Base-by-base conservation (phyloP, 2,888 invertebrate species). In the Erebia epiphron region DNA sequence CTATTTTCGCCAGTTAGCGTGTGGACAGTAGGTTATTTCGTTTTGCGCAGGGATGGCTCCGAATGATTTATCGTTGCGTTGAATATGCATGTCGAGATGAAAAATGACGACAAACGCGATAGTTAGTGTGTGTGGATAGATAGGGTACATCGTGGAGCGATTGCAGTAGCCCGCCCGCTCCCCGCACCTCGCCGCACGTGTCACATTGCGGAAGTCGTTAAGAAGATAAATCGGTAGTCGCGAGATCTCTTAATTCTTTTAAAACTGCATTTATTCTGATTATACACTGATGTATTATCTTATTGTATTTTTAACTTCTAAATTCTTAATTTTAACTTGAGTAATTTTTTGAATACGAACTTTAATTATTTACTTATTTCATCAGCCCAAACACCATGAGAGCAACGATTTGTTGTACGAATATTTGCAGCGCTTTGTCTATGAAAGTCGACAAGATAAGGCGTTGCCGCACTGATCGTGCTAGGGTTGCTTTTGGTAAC, bases 51-150 rank as follows among this genome's bases (percentile, higher is more conserved):
- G 85, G 86, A 87, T 87, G 82, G 86, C 85, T 84, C 80, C 76
- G 82, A 85, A 87, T 93, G 92, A 93, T 93, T 91, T 92, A 93
- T 92, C 86, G 85, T 90, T 83, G 80, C 83, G 90, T 90, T 92
- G 91, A 93, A 92, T 92, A 93, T 92, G 91, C 92, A 92, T 91
- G 91, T 90, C 89, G 86, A 83, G 86, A 92, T 92, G 92, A 93
- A 92, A 92, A 92, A 92, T 91, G 89, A 90, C 84, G 87, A 86
- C 83, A 83, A 86, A 86, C 85, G 83, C 82, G 85, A 85, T 84
- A 83, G 84, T 83, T 81, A 80, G 82, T 83, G 84, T 79, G 81
- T 79, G 81, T 76, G 83, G 79, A 81, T 82, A 76, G 80, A 79
- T 79, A 73, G 75, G 70, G 72, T 71, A 72, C 71, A 70, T 65